Evolutionary conservation across 2,113 vertebrate species (phyloP).

Genomic region (Amazona guildingii): DNA sequence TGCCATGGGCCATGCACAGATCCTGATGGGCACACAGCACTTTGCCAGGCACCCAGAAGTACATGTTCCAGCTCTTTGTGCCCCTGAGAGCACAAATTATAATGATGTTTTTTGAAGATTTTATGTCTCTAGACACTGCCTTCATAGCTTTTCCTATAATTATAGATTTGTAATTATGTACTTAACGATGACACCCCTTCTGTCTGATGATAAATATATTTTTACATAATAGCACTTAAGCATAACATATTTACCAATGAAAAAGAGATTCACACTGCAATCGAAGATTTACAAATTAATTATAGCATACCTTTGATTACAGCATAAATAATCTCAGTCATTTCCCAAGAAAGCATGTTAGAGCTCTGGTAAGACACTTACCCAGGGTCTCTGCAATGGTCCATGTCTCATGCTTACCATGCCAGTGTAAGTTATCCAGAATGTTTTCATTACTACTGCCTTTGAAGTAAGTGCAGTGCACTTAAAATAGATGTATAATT

Average conservation of each 20-base stretch:
- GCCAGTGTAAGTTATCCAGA: neutral
- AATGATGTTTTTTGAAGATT: neutral
- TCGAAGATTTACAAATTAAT: slow-evolving; percentile 44
- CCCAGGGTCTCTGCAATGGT: neutral
- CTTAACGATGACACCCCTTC: slow-evolving; percentile 8
- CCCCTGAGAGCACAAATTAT: neutral
- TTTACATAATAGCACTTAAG: slow-evolving; percentile 28
- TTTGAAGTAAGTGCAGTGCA: slow-evolving; percentile 4
- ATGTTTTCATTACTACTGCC: neutral
- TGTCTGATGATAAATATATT: slow-evolving; percentile 31
- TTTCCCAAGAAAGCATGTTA: neutral
- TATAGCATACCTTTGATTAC: slow-evolving; percentile 13
- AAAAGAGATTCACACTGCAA: neutral
- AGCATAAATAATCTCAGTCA: slow-evolving; percentile 16
- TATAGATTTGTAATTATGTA: slow-evolving; percentile 20
- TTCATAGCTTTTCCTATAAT: neutral
- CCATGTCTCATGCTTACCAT: neutral
- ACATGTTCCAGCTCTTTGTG: neutral
- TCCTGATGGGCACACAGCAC: neutral
- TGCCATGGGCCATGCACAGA: accelerated
- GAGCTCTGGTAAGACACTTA: neutral
- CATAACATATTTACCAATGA: slow-evolving; percentile 28
- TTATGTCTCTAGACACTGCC: neutral
- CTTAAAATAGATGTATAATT: slow-evolving; percentile 43
- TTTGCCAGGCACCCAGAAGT: neutral